Evolutionary conservation across 2,113 vertebrate species (phyloP).

Genomic region (Oreochromis spilurus): DNA sequence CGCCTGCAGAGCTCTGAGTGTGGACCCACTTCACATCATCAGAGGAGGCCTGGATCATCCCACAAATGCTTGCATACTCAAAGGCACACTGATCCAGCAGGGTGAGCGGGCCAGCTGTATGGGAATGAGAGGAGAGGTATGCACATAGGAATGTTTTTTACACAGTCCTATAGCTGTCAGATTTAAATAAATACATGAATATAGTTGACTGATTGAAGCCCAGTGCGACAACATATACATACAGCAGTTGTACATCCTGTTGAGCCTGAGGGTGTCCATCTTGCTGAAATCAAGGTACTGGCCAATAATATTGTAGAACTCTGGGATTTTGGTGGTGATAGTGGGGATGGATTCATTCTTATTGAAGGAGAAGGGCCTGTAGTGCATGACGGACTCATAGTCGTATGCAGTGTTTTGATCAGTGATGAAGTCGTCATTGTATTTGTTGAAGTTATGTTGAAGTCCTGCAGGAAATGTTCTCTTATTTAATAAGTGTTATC

Average conservation of each 20-base stretch:
- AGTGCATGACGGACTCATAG: constrained; percentile 92
- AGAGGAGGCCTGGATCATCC: constrained; percentile 82
- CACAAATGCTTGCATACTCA: constrained; percentile 84
- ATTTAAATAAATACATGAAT: too few relatives aligned
- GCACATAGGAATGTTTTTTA: not conserved
- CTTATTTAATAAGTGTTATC: not conserved
- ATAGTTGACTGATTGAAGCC: not conserved
- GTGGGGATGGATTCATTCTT: constrained; percentile 80
- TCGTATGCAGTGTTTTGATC: constrained; percentile 92
- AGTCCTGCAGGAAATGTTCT: constrained; percentile 56
- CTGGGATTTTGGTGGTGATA: constrained; percentile 87
- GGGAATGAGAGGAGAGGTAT: not conserved
- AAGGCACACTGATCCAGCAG: constrained; percentile 88
- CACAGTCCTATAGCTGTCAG: not conserved
- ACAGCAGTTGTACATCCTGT: constrained; percentile 94
- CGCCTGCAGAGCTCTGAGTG: constrained; percentile 21
- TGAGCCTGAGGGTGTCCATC: constrained; percentile 81
- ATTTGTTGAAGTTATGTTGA: constrained; percentile 83
- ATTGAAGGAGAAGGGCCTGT: constrained; percentile 84
- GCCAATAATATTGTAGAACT: constrained; percentile 83
- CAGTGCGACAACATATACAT: constrained; percentile 46
- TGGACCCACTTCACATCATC: constrained; percentile 81
- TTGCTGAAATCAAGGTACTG: constrained; percentile 86
- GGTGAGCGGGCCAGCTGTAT: constrained; percentile 78
- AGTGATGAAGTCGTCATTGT: constrained; percentile 77